Percentiles rank a stretch among this genome's conserved stretches.
These are phyloP conservation scores for Patiria pectinifera DNA, from an alignment of 53 echinoderm and acorn worm genomes.

Conservation along the genomic window DNA sequence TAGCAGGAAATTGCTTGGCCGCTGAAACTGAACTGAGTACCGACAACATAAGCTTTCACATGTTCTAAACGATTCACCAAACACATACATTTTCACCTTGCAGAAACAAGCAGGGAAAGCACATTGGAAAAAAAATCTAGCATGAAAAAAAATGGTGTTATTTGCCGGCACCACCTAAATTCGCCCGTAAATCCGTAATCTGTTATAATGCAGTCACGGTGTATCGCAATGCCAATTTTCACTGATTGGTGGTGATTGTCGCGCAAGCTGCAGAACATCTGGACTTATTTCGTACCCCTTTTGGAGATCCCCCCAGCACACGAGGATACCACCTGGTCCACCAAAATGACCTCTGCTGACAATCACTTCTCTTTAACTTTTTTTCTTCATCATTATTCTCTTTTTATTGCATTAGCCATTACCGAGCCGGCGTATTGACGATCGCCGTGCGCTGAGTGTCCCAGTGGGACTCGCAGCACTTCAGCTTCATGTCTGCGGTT, in stretches of 20 bases:
- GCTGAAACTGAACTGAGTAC: no score
- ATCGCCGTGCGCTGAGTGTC: neutral
- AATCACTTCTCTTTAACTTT: neutral
- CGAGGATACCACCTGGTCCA: neutral
- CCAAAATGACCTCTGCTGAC: neutral
- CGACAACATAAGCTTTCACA: no score
- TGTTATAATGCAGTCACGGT: neutral
- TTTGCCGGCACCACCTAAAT: neutral
- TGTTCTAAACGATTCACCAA: no score
- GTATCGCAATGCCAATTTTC: neutral
- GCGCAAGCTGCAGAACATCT: neutral
- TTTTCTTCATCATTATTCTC: neutral
- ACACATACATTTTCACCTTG: no score
- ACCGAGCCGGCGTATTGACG: constrained; percentile 4
- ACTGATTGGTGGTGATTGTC: neutral
- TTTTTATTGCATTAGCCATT: constrained; percentile 19
- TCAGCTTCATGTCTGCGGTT: constrained; percentile 1
- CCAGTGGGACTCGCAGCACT: neutral
- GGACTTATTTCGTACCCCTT: neutral
- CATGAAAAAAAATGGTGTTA: no score
- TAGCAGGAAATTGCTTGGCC: no score
- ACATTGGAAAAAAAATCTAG: no score
- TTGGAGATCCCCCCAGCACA: neutral
- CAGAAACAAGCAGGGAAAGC: no score
- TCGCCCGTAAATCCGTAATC: neutral